Base-by-base conservation (phyloP, 64 coral and sea anemone species). In the Catalaphyllia jardinei region DNA sequence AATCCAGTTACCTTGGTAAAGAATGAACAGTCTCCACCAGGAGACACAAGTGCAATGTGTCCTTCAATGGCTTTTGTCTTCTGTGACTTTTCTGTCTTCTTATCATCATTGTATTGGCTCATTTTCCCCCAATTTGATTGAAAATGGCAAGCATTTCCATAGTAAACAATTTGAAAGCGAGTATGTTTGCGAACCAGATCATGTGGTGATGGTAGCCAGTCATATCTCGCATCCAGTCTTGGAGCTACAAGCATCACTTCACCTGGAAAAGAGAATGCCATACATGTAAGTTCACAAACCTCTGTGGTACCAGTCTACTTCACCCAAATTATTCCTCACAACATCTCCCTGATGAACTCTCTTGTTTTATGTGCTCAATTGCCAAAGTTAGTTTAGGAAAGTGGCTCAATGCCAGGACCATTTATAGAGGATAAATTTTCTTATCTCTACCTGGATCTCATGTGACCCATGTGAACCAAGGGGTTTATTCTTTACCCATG, bases 191-290 rank as follows among this genome's bases (percentile, higher is more conserved):
- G 82, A 54, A 88, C 80, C 42, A 96, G 31, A 74, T 71, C 74
- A 76, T 92, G 93, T 8, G 94, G 94, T 46, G 94, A 96, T 50
- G 91, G 94, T 17, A 96, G 87, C 94, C 94, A 96, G 79, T 96
- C 94, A 72, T 96, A 96, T 42, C 94, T 77, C 4, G 94, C 94
- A 93, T 96, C 94, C 52, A 96, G 75, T 64, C 94, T 88, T 76
- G 86, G 80, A 52, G 80, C 18, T 15, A 96, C 94, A 55, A 77
- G 33, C 5, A 96, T 54, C 4, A 96, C 35, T 33, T 93, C 91
- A 87, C 94, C 94, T 96, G 31, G 63, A 27, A 20, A 86, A n/a
- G 11, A 57, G 15, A 12, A 57, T 57, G 10, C 42, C 42, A 46
- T 6, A 46, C 42, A 8, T 46, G 42, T 46, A 46, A 5, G 42